phyloP scores from a whole-genome alignment of 2,113 vertebrate genomes.

The Odocoileus virginianus region DNA sequence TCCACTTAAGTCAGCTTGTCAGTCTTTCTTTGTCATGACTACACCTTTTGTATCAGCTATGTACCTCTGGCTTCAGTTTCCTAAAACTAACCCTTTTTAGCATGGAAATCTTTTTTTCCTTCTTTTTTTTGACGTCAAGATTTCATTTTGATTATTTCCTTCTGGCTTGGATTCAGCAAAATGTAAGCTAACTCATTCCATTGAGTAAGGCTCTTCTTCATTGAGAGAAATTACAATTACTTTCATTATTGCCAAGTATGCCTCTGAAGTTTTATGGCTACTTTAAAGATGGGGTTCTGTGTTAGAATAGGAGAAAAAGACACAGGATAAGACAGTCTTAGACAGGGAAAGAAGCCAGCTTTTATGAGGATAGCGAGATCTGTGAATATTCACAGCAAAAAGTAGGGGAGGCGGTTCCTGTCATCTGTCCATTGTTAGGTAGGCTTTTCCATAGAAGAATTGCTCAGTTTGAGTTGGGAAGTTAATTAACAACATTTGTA shows the following conservation, averaged over 20 bases:
- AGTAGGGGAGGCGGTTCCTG: background rate
- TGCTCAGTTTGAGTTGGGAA: background rate
- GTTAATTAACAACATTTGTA: background rate
- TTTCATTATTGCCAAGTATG: background rate
- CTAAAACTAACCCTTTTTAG: background rate
- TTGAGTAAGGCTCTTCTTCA: background rate
- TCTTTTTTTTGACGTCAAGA: background rate
- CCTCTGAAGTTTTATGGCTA: background rate
- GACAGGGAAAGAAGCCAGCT: background rate
- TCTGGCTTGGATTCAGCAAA: background rate
- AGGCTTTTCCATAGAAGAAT: background rate
- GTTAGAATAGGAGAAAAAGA: background rate
- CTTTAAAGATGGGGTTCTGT: background rate
- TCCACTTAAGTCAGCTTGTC: background rate
- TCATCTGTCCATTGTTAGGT: background rate
- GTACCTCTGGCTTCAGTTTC: background rate
- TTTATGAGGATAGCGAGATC: background rate
- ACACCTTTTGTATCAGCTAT: background rate
- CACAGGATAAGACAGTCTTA: background rate
- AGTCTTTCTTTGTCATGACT: background rate
- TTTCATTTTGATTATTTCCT: background rate
- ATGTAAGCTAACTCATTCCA: background rate
- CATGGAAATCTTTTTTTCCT: background rate
- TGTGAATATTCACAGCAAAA: background rate
- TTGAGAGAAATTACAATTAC: background rate